Base-by-base conservation (phyloP, 2,888 invertebrate species). In the Macrostomum cliftonense region DNA sequence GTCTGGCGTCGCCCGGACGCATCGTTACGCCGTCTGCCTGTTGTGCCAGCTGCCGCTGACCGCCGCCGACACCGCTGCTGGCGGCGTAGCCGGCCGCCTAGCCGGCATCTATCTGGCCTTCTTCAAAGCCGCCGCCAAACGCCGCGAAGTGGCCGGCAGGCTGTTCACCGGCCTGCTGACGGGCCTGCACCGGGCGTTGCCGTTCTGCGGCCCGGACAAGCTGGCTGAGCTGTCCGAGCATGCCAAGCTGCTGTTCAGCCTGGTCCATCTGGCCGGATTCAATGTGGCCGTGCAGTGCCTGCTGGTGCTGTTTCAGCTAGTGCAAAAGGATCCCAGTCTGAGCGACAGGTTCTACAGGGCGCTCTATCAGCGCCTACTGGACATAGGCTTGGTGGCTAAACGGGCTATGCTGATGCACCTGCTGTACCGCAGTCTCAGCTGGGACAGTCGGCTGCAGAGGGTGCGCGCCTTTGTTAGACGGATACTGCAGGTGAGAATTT, bases 41-140 rank as follows among this genome's bases (percentile, higher is more conserved):
- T 73, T 97, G 37, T 81, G 83, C 43, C 85, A 87, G 67, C 82
- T 89, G 63, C 77, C 78, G 53, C 73, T 88, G 39, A 55, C 55
- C 44, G 87, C 93, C 0, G 78, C 79, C 57, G 28, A 28, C 28
- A 28, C 28, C 28, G 9, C 4, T 9, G 28, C 28, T 28, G 28
- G 28, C 28, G 28, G 28, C 28, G 28, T 28, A 9, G 28, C 28
- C 28, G 28, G 28, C 28, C 81, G 79, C 58, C 74, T 97, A 36
- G 82, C 97, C 42, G 77, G 81, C 55, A 81, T 95, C 45, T 97
- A 95, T 69, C 87, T 97, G 66, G 80, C 85, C 0, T 86, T 95
- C 67, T 97, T 97, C 74, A 51, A 64, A 61, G 55, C 56, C 7
- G 64, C 58, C 57, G 60, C 68, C 40, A 64, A 64, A 56, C 64